These are phyloP conservation scores for Trididemnum nubilum DNA, from an alignment of 23 tunicate species.

Conservation along the genomic window DNA sequence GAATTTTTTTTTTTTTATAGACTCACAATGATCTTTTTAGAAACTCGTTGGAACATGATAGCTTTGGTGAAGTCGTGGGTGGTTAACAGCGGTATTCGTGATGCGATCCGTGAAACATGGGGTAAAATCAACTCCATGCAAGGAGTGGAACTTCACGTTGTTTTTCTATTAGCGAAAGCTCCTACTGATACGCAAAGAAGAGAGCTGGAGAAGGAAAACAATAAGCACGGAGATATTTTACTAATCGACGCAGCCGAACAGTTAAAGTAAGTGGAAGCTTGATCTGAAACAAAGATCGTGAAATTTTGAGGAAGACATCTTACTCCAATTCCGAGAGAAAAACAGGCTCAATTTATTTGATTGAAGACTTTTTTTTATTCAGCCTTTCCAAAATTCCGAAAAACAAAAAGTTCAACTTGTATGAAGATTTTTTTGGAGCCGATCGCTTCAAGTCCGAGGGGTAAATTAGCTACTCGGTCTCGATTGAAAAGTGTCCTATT, in stretches of 20 bases:
- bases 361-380: too few species aligned
- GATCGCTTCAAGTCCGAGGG: too few species aligned
- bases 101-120: slow-evolving; percentile 40
- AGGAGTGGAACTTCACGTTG: slow-evolving; percentile 17
- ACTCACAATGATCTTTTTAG: too few species aligned
- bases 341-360: too few species aligned
- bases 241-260: slow-evolving; percentile 26
- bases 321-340: too few species aligned
- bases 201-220: slow-evolving; percentile 2
- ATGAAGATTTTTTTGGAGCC: background rate
- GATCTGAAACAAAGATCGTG: too few species aligned
- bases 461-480: too few species aligned
- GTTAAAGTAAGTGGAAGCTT: slow-evolving; percentile 5
- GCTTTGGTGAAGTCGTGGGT: slow-evolving; percentile 33
- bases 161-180: slow-evolving; percentile 32
- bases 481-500: too few species aligned
- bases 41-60: slow-evolving; percentile 40
- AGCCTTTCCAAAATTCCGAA: background rate
- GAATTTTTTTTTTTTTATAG: too few species aligned
- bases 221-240: slow-evolving; percentile 24
- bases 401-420: background rate
- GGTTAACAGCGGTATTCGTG: slow-evolving; percentile 10
- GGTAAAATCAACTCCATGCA: slow-evolving; percentile 10
- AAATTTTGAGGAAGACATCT: too few species aligned
- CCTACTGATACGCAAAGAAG: background rate